Evolutionary conservation across 1,140 invertebrate genomes (phyloP).

Genomic region (Drosophila busckii): DNA sequence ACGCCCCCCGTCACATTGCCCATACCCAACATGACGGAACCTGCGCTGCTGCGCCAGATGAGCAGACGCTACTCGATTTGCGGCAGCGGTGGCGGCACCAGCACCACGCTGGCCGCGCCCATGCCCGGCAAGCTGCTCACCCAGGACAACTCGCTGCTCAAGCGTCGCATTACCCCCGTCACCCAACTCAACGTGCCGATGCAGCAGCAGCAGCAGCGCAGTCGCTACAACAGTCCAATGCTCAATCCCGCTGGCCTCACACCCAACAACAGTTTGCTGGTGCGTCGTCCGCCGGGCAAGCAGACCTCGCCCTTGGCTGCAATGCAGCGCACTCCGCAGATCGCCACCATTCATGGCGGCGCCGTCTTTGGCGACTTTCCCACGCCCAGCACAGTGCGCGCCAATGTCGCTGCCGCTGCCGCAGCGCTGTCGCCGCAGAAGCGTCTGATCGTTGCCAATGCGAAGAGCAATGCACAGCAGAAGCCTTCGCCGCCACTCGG

Average conservation of each 20-base stretch:
- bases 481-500: not conserved
- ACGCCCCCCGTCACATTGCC: too few relatives aligned
- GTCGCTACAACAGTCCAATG: slow-evolving; percentile 23
- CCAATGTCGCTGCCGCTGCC: not conserved
- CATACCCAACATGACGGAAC: slow-evolving; percentile 1
- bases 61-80: slow-evolving; percentile 47
- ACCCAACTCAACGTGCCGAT: slow-evolving; percentile 4
- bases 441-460: slow-evolving; percentile 46
- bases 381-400: slow-evolving; percentile 21
- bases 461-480: slow-evolving; percentile 12
- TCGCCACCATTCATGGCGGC: slow-evolving; percentile 32
- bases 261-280: slow-evolving; percentile 23
- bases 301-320: slow-evolving; percentile 21
- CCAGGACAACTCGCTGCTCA: slow-evolving; percentile 18
- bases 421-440: slow-evolving; percentile 14
- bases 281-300: slow-evolving; percentile 14
- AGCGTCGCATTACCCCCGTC: slow-evolving; percentile 30
- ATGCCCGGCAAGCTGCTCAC: not conserved
- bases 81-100: slow-evolving; percentile 12
- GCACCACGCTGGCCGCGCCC: not conserved
- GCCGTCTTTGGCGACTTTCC: slow-evolving; percentile 34
- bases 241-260: not conserved
- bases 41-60: slow-evolving; percentile 29
- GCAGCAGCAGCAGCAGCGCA: slow-evolving; percentile 31
- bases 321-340: slow-evolving; percentile 29